Conservation (phyloP, 2,888 invertebrate species). For the Lasioglossum leucozonium region DNA sequence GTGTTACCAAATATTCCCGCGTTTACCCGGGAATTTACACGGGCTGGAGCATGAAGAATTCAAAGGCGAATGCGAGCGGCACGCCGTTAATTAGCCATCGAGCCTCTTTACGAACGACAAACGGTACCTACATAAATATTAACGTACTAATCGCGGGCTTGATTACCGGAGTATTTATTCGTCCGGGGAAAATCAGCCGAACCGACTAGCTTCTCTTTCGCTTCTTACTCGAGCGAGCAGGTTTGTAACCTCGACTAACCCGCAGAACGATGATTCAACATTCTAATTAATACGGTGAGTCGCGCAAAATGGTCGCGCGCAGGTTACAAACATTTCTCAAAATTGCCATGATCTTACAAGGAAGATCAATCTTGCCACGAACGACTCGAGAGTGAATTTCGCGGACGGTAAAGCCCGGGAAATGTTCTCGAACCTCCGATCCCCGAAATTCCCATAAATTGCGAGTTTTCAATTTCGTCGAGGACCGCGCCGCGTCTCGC, state of each 20-base stretch:
- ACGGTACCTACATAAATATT: constrained; percentile 6
- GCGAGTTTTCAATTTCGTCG: constrained; percentile 4
- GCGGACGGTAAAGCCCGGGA: background rate
- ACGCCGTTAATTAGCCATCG: constrained; percentile 31
- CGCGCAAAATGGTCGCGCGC: background rate
- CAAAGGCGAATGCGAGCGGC: constrained; percentile 18
- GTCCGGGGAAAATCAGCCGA: background rate
- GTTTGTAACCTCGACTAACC: background rate
- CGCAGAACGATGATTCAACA: background rate
- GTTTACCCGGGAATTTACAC: constrained; percentile 17
- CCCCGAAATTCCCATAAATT: background rate
- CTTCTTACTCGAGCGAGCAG: background rate
- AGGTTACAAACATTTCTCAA: background rate
- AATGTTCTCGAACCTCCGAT: background rate
- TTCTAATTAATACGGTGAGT: background rate
- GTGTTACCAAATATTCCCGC: constrained; percentile 2
- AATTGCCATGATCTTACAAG: background rate
- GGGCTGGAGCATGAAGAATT: constrained; percentile 22
- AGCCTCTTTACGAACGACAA: background rate
- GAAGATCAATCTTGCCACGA: background rate
- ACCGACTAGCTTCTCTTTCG: background rate
- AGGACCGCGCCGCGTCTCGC: too few species aligned
- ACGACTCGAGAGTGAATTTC: background rate
- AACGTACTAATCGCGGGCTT: constrained; percentile 7
- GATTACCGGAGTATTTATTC: background rate